Evolutionary conservation across 2,888 invertebrate species (phyloP), one percentile per base, ranked within the genome.

Genomic region (Elmis aenea): DNA sequence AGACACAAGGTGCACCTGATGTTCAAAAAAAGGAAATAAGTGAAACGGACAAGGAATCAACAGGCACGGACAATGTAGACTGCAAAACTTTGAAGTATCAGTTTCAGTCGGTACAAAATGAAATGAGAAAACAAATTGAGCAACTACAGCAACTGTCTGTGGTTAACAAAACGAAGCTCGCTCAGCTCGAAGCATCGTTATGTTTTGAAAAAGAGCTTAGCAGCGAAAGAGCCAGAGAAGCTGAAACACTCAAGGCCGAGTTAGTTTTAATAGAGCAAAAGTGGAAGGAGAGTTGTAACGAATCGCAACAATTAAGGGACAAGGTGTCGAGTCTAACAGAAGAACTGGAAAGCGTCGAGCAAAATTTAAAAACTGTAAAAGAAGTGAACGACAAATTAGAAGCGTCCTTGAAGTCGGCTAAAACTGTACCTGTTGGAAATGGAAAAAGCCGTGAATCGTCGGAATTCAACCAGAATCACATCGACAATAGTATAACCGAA

Each of bases 71-170:
- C 33, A 44, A 57, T 22, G 53, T 64, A 13, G 61, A 65, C 33
- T 64, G 65, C 11, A 64, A 65, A 53, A 67, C 67, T 2, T 48
- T 67, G 24, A 67, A 66, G 50, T 64, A 65, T 46, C 66, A 67
- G 45, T 64, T 59, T 41, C 65, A 66, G 42, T 58, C 66, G 1
- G 60, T 59, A 4, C 61, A 65, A 37, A 63, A 52, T 30, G 65
- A 67, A 45, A 46, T 66, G 36, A 61, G 57, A 43, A 55, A 56
- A 28, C 58, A 61, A 51, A 62, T 67, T 10, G 65, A 66, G 39
- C 43, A 54, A 2, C 46, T 67, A 13, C 62, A 66, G 39, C 51
- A 57, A 22, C 48, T 59, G 18, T 49, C 57, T 2, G 54, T 52
- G n/a, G 48, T 54, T 2, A 61, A 61, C 33, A 56, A 57, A 42